Conservation (phyloP, 2,113 vertebrate species). For the Girardinichthys multiradiatus region DNA sequence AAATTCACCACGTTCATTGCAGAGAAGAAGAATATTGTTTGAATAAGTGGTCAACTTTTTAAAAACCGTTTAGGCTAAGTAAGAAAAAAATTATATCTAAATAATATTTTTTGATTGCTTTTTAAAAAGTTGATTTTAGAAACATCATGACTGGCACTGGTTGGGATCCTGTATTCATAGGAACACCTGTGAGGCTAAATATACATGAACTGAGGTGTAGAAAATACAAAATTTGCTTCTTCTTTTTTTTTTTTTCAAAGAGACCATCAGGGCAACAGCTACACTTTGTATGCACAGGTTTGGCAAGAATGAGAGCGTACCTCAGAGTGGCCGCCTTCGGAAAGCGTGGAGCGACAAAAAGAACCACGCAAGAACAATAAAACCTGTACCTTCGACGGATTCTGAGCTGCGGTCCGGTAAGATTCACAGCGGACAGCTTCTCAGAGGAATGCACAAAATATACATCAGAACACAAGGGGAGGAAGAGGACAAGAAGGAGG, state of each 20-base stretch:
- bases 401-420: slow-evolving; percentile 37
- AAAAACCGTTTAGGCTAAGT: slow-evolving; percentile 49
- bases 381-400: slow-evolving; percentile 62
- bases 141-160: slow-evolving; percentile 71
- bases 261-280: slow-evolving; percentile 24
- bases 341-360: slow-evolving; percentile 18
- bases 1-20: slow-evolving; percentile 40
- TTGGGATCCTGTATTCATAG: slow-evolving; percentile 50
- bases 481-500: neutral
- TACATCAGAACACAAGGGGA: slow-evolving; percentile 21
- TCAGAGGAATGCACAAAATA: slow-evolving; percentile 59
- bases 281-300: slow-evolving; percentile 50
- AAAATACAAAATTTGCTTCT: slow-evolving; percentile 38
- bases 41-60: slow-evolving; percentile 47
- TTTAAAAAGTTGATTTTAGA: slow-evolving; percentile 55
- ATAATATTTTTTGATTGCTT: slow-evolving; percentile 29
- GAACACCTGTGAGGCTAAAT: slow-evolving; percentile 43
- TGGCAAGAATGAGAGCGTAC: slow-evolving; percentile 28
- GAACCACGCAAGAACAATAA: slow-evolving; percentile 43
- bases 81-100: slow-evolving; percentile 43
- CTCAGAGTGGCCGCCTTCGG: slow-evolving; percentile 18
- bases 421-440: slow-evolving; percentile 55
- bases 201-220: slow-evolving; percentile 35
- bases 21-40: slow-evolving; percentile 35
- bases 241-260: slow-evolving; percentile 29